Conservation (phyloP, 1,140 invertebrate species). For the Atta texana region DNA sequence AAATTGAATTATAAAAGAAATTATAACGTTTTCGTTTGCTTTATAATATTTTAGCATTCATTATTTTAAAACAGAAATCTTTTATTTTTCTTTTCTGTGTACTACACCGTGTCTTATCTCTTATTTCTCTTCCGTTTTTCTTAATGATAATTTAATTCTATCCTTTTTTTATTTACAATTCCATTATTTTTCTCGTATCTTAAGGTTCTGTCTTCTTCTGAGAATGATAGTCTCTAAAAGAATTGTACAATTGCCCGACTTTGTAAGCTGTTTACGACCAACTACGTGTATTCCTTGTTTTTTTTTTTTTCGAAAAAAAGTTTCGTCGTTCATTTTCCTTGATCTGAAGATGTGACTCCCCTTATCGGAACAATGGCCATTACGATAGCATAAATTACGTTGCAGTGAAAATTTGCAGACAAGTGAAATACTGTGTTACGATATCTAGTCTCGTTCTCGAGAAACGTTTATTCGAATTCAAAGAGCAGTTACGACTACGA, state of each 20-base stretch:
- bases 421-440: constrained; percentile 4
- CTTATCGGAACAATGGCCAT: constrained; percentile 18
- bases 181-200: constrained; percentile 49
- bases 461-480: constrained; percentile 3
- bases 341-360: constrained; percentile 22
- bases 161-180: constrained; percentile 21
- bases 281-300: not conserved
- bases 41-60: not conserved
- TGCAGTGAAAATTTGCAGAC: constrained; percentile 30
- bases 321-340: constrained; percentile 26
- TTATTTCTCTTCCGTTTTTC: not conserved
- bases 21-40: not conserved
- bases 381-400: constrained; percentile 27
- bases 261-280: constrained; percentile 22
- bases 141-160: constrained; percentile 7
- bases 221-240: constrained; percentile 13
- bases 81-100: not conserved
- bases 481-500: constrained; percentile 25
- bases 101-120: no score
- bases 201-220: not conserved
- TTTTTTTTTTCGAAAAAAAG: not conserved
- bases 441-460: constrained; percentile 31
- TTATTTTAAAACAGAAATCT: not conserved
- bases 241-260: constrained; percentile 1
- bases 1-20: not conserved